Evolutionary conservation across 2,888 invertebrate genomes (phyloP).

Genomic region (Dicyrtoma fusca): DNA sequence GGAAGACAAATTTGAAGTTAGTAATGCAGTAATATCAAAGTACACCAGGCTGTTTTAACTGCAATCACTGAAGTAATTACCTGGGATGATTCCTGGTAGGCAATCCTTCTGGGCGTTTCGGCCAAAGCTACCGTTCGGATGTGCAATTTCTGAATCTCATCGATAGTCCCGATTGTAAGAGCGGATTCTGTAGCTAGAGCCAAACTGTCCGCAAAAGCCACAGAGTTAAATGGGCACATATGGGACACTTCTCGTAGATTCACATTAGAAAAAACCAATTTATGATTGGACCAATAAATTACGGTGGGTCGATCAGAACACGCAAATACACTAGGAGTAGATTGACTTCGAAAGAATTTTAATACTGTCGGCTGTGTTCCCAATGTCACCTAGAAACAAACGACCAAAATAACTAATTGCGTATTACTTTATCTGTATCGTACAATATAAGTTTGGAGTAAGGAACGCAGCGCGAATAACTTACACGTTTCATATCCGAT

Average conservation of each 20-base stretch:
- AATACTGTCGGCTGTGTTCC: constrained; percentile 97
- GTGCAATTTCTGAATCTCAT: constrained; percentile 97
- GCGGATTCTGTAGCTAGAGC: constrained; percentile 86
- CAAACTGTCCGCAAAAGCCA: constrained; percentile 90
- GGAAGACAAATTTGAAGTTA: too few species aligned
- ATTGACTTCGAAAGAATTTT: constrained; percentile 82
- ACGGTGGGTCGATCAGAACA: constrained; percentile 98
- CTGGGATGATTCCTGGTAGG: constrained; percentile 90
- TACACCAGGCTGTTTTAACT: too few species aligned
- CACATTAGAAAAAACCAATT: constrained; percentile 97
- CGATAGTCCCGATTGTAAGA: constrained; percentile 94
- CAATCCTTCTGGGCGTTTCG: constrained; percentile 91
- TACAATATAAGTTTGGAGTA: background rate
- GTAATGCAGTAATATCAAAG: too few species aligned
- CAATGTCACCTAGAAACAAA: constrained; percentile 71
- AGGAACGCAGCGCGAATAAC: background rate
- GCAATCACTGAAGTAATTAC: too few species aligned
- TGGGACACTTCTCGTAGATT: constrained; percentile 93
- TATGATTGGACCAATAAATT: constrained; percentile 98
- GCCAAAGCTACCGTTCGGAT: constrained; percentile 93
- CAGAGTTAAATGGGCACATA: constrained; percentile 96
- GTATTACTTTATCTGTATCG: too few species aligned
- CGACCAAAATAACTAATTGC: background rate
- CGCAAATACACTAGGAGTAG: constrained; percentile 96
- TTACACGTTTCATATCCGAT: constrained; percentile 80